These are phyloP conservation scores for Nemopilema nomurai DNA, from an alignment of 30 jellyfish, hydroid and myxozoan species.

Conservation along the genomic window DNA sequence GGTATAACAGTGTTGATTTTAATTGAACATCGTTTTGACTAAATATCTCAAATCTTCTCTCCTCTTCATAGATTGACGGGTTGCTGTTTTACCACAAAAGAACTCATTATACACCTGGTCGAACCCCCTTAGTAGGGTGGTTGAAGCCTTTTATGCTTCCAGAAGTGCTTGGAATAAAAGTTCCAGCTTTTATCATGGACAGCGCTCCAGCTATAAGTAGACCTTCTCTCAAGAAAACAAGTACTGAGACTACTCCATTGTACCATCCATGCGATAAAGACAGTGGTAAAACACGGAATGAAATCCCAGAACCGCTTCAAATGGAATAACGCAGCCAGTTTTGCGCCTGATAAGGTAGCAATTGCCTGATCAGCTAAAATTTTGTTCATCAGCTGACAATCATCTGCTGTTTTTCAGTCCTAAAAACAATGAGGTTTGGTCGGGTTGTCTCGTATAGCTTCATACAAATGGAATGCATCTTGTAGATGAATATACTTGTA, in stretches of 20 bases:
- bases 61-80: conserved; percentile 82
- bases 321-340: conserved; percentile 15
- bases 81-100: conserved; percentile 85
- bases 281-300: neutral
- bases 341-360: too few relatives aligned
- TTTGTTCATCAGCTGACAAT: too few relatives aligned
- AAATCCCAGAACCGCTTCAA: neutral
- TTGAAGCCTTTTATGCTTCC: conserved; percentile 90
- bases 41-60: neutral
- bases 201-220: conserved; percentile 60
- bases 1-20: too few relatives aligned
- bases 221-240: conserved; percentile 64
- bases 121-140: conserved; percentile 98
- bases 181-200: conserved; percentile 62
- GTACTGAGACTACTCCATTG: conserved; percentile 16
- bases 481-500: too few relatives aligned
- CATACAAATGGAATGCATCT: too few relatives aligned
- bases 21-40: too few relatives aligned
- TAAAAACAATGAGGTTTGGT: too few relatives aligned
- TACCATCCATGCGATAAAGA: neutral
- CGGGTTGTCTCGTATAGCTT: too few relatives aligned
- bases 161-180: conserved; percentile 53
- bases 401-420: too few relatives aligned
- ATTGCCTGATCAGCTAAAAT: too few relatives aligned
- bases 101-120: conserved; percentile 85